Conservation (phyloP, 2,888 invertebrate genomes). For the Nomada fucata region DNA sequence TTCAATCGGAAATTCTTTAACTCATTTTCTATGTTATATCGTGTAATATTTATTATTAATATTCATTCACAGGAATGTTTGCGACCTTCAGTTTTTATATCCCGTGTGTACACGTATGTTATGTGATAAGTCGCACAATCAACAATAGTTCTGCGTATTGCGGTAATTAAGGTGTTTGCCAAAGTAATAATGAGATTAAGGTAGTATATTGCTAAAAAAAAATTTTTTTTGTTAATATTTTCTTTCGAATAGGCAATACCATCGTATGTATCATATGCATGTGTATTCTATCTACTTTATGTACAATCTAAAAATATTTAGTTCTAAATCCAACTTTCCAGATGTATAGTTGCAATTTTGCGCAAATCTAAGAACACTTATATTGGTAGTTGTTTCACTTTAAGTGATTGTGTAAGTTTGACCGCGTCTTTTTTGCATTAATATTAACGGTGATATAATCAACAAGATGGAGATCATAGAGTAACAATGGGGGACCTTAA, state of each 20-base stretch:
- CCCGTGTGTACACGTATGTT: neutral
- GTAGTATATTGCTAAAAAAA: conserved; percentile 21
- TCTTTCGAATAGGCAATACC: conserved; percentile 31
- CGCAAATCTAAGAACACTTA: conserved; percentile 70
- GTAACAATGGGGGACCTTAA: conserved; percentile 44
- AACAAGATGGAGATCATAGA: conserved; percentile 61
- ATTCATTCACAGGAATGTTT: conserved; percentile 62
- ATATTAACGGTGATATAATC: conserved; percentile 56
- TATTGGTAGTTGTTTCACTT: conserved; percentile 56
- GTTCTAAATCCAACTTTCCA: conserved; percentile 66
- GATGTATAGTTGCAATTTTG: conserved; percentile 58
- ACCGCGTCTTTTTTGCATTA: conserved; percentile 54
- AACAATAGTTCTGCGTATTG: conserved; percentile 32
- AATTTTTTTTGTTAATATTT: conserved; percentile 15
- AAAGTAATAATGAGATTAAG: conserved; percentile 25
- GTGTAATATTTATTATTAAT: conserved; percentile 38
- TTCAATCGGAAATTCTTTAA: conserved; percentile 30
- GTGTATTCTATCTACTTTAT: conserved; percentile 79
- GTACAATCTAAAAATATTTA: conserved; percentile 79
- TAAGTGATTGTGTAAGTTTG: conserved; percentile 45
- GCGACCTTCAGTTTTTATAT: conserved; percentile 34
- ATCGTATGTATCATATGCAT: conserved; percentile 63
- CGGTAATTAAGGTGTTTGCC: conserved; percentile 19
- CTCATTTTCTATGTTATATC: conserved; percentile 19
- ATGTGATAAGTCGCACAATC: conserved; percentile 39